Percentiles rank a stretch among this genome's conserved stretches.
These are phyloP conservation scores for Oncorhynchus clarkii DNA, from an alignment of 2,113 vertebrate genomes.

Conservation along the genomic window DNA sequence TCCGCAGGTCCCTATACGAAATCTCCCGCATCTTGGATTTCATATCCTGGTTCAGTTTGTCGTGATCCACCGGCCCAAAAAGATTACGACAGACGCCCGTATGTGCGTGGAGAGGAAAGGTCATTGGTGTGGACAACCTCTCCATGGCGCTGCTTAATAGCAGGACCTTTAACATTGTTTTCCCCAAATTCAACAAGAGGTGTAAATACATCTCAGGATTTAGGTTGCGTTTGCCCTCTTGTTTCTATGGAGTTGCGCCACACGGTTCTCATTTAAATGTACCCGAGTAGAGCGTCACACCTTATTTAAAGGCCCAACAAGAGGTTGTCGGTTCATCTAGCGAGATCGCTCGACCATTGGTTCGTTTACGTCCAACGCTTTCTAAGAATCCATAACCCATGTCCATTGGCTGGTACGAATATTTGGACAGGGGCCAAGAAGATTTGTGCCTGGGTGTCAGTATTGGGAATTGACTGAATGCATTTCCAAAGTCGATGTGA, in stretches of 20 bases:
- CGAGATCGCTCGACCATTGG: slow-evolving; percentile 61
- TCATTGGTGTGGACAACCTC: slow-evolving; percentile 62
- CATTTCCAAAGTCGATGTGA: slow-evolving; percentile 23
- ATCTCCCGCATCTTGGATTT: slow-evolving; percentile 80
- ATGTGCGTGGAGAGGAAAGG: slow-evolving; percentile 69
- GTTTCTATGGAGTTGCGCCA: slow-evolving; percentile 12
- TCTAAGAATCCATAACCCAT: slow-evolving; percentile 23
- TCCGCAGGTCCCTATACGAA: slow-evolving; percentile 79
- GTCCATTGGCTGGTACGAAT: slow-evolving; percentile 40
- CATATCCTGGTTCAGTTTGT: slow-evolving; percentile 81
- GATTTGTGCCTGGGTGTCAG: slow-evolving; percentile 38
- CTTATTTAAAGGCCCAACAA: slow-evolving; percentile 62
- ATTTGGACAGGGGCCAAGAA: slow-evolving; percentile 39
- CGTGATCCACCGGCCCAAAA: slow-evolving; percentile 90
- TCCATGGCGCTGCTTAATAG: slow-evolving; percentile 61
- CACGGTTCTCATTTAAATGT: slow-evolving; percentile 58
- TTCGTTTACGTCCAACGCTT: slow-evolving; percentile 39
- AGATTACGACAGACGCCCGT: slow-evolving; percentile 83
- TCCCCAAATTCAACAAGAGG: slow-evolving; percentile 1
- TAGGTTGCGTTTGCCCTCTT: neutral
- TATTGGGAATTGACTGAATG: slow-evolving; percentile 7
- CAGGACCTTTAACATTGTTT: slow-evolving; percentile 71
- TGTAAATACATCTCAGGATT: neutral
- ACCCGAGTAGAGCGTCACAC: slow-evolving; percentile 31
- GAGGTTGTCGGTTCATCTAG: slow-evolving; percentile 23